phyloP scores from a whole-genome alignment of 1,140 invertebrate species.

The Melipona quadrifasciata region DNA sequence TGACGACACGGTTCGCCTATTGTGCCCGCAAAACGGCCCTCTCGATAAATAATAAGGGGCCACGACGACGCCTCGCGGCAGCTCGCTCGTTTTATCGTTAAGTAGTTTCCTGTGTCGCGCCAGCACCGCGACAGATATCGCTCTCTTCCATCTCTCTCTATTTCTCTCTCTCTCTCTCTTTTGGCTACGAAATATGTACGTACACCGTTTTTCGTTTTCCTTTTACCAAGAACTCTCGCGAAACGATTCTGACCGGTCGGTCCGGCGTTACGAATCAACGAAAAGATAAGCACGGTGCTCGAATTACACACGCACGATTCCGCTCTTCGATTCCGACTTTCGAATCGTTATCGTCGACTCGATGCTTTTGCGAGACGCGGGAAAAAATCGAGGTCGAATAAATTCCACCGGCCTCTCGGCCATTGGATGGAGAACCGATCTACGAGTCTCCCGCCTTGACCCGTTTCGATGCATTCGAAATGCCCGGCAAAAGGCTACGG shows the following conservation, averaged over 20 bases:
- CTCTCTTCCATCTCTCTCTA: not conserved
- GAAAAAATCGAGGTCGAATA: not conserved
- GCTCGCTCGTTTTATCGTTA: slow-evolving; percentile 37
- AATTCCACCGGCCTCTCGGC: not conserved
- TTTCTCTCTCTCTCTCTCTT: too few species aligned
- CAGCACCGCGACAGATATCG: not conserved
- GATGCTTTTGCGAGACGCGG: not conserved
- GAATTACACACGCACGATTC: not conserved
- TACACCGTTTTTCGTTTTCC: not conserved
- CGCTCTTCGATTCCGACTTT: too few species aligned
- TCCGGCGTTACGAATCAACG: not conserved
- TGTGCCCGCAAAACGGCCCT: not conserved
- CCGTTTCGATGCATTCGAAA: not conserved
- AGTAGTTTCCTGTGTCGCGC: slow-evolving; percentile 43
- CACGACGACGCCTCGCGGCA: not conserved
- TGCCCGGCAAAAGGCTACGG: not conserved
- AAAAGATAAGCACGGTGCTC: not conserved
- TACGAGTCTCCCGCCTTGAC: not conserved
- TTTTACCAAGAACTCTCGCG: not conserved
- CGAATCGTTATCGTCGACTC: not conserved
- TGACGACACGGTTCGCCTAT: slow-evolving; percentile 18
- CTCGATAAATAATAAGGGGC: slow-evolving; percentile 13
- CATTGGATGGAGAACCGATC: slow-evolving; percentile 13
- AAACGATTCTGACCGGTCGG: not conserved
- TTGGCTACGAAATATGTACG: not conserved